A percentile compares a stretch with the other conserved stretches of the same genome.
These are phyloP conservation scores for Otolemur crassicaudatus DNA, from an alignment of 2,797 vertebrate species.

Conservation along the genomic window DNA sequence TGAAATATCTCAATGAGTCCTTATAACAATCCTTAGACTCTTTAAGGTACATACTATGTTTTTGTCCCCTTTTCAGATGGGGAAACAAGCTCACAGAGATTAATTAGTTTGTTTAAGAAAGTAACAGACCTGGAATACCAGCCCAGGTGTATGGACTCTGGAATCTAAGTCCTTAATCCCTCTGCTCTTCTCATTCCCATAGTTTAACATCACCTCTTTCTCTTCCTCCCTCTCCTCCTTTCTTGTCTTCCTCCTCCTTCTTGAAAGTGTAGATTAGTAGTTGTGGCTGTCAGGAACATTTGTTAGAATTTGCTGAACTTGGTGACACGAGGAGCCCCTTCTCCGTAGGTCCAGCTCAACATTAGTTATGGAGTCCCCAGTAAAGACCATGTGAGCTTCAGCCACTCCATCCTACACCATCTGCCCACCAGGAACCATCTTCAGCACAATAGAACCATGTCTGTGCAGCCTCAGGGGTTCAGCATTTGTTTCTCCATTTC, in stretches of 20 bases:
- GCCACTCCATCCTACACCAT: neutral
- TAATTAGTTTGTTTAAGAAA: neutral
- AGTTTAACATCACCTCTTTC: neutral
- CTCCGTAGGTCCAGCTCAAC: neutral
- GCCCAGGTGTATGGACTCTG: neutral
- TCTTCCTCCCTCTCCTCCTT: rapidly evolving
- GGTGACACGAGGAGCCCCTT: neutral
- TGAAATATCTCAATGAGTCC: neutral
- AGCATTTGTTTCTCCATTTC: neutral
- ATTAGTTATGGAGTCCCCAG: neutral
- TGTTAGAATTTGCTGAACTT: neutral
- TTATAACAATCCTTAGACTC: neutral
- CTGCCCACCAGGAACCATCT: neutral
- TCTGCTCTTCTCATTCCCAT: neutral
- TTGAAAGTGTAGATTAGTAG: neutral
- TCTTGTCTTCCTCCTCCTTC: neutral
- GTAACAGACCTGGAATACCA: neutral
- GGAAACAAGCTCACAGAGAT: neutral
- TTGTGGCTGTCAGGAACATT: neutral
- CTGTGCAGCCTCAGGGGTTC: neutral
- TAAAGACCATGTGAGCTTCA: neutral
- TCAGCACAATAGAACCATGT: neutral
- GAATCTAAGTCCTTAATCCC: neutral
- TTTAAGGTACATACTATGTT: conserved; percentile 1
- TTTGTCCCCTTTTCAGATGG: neutral